Conservation (phyloP, 1,140 invertebrate genomes). For the Ceratina japonica region DNA sequence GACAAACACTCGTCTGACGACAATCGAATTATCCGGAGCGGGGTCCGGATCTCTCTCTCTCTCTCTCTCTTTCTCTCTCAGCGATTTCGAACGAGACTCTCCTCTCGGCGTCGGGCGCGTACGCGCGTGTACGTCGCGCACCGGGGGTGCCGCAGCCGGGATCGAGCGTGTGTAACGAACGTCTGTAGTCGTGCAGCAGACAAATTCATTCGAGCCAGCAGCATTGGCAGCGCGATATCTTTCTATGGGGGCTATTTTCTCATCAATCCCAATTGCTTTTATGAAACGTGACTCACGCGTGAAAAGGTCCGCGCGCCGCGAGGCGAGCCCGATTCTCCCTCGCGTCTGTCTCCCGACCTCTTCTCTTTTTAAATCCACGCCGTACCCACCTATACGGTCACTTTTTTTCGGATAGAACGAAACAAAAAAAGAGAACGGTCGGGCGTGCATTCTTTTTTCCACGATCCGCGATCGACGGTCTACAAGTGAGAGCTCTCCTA, state of each 20-base stretch:
- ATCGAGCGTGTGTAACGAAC: conserved; percentile 43
- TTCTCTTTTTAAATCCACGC: neutral
- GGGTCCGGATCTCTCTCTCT: conserved; percentile 1
- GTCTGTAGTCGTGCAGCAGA: conserved; percentile 57
- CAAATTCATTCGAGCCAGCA: conserved; percentile 68
- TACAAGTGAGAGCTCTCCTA: no score
- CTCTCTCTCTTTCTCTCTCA: conserved; percentile 7
- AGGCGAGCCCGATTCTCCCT: conserved; percentile 53
- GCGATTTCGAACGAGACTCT: conserved; percentile 24
- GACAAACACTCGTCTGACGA: neutral
- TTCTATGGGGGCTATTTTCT: conserved; percentile 76
- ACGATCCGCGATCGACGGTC: no score
- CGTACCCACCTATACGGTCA: neutral
- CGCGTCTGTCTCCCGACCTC: neutral
- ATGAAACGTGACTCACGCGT: conserved; percentile 76
- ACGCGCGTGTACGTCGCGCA: neutral
- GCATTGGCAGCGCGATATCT: conserved; percentile 69
- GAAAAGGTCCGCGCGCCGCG: conserved; percentile 68
- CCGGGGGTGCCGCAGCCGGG: conserved; percentile 45
- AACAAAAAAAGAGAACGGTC: neutral
- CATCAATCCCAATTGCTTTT: conserved; percentile 77
- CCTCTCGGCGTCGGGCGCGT: conserved; percentile 21
- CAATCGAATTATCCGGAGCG: conserved; percentile 19
- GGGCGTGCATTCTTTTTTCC: no score
- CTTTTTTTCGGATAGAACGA: neutral